phyloP scores from a whole-genome alignment of 2,888 invertebrate genomes.

The Sphaerophoria taeniata region DNA sequence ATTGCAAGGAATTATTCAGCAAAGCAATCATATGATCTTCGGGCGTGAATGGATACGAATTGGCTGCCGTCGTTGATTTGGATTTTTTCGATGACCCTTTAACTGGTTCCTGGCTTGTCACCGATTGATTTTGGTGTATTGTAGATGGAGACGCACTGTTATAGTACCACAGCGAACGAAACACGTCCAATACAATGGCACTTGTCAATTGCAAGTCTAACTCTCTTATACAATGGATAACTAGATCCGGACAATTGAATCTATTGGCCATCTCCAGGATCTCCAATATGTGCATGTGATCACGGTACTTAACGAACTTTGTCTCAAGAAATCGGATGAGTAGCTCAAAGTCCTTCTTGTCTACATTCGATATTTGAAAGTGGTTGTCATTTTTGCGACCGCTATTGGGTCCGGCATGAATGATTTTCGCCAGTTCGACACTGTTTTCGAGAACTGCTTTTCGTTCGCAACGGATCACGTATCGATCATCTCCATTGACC shows the following conservation, averaged over 20 bases:
- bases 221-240: constrained; percentile 82
- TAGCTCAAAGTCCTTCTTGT: constrained; percentile 81
- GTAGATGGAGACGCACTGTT: constrained; percentile 80
- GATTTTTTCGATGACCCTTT: constrained; percentile 67
- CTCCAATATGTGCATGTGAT: constrained; percentile 82
- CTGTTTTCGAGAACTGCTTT: constrained; percentile 81
- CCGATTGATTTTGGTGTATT: constrained; percentile 77
- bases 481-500: constrained; percentile 82
- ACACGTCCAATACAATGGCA: constrained; percentile 82
- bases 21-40: constrained; percentile 82
- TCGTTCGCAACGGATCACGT: constrained; percentile 82
- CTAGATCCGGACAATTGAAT: constrained; percentile 82
- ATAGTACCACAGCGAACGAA: constrained; percentile 82
- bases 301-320: constrained; percentile 81
- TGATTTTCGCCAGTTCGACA: constrained; percentile 81
- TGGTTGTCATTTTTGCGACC: constrained; percentile 82
- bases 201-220: constrained; percentile 82
- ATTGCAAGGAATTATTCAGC: constrained; percentile 81
- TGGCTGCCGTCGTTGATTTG: constrained; percentile 75
- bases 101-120: constrained; percentile 63
- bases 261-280: constrained; percentile 82
- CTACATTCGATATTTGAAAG: constrained; percentile 82
- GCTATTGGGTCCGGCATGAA: constrained; percentile 82
- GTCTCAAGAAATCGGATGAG: constrained; percentile 82
- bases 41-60: constrained; percentile 81